Conservation (phyloP, 2,888 invertebrate species). For the Epirrhoe alternata region DNA sequence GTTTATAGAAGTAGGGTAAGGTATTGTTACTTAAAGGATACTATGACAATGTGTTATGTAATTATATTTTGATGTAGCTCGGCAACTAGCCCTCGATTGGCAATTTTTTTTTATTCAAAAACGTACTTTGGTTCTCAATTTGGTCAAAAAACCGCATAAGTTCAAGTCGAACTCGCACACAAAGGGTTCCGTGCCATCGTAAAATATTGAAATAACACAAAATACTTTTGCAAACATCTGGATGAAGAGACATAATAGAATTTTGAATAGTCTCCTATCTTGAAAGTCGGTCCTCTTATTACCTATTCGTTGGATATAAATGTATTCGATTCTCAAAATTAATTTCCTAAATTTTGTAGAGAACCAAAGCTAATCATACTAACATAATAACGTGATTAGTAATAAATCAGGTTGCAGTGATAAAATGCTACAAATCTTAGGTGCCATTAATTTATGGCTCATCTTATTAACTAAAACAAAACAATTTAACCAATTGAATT, state of each 20-base stretch:
- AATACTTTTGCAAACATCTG: too few species aligned
- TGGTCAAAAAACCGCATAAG: too few species aligned
- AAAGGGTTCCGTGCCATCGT: too few species aligned
- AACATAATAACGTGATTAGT: conserved; percentile 57
- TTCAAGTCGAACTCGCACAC: too few species aligned
- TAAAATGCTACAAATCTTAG: conserved; percentile 44
- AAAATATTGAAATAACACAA: too few species aligned
- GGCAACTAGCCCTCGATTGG: conserved; percentile 25
- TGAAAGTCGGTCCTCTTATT: too few species aligned
- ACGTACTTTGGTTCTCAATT: conserved; percentile 1
- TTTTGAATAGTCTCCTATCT: too few species aligned
- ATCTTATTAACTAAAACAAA: conserved; percentile 14
- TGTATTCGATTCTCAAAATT: neutral
- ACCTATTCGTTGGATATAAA: too few species aligned
- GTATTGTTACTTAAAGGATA: conserved; percentile 77
- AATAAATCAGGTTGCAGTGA: conserved; percentile 52
- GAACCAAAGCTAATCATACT: conserved; percentile 35
- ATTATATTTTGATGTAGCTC: conserved; percentile 26
- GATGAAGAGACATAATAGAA: too few species aligned
- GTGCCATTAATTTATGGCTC: conserved; percentile 52
- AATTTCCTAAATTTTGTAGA: neutral
- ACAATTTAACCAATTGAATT: conserved; percentile 6
- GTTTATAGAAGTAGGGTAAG: conserved; percentile 60
- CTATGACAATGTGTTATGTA: conserved; percentile 66
- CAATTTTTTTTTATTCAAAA: neutral